Conservation (phyloP, 2,888 invertebrate genomes). For the Plemyria rubiginata region DNA sequence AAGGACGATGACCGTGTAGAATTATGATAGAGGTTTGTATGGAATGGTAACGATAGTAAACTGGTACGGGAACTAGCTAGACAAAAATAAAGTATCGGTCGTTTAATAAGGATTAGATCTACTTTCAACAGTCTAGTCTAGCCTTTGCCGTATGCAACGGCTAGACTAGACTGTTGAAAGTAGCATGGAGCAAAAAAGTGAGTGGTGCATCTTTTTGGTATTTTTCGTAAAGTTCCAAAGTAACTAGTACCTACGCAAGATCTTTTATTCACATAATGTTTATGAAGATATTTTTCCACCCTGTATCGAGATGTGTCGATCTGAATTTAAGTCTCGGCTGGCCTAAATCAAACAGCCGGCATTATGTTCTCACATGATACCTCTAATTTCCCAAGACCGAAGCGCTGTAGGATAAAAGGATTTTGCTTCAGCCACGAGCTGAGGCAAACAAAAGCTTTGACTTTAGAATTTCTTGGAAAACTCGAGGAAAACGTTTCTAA, state of each 20-base stretch:
- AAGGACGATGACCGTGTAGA: slow-evolving; percentile 33
- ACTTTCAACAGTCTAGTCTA: too few relatives aligned
- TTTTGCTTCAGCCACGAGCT: slow-evolving; percentile 20
- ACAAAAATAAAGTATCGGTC: neutral
- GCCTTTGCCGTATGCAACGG: too few relatives aligned
- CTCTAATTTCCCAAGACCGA: slow-evolving; percentile 51
- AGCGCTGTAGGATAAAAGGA: slow-evolving; percentile 33
- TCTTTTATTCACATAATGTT: slow-evolving; percentile 42
- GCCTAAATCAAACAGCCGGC: slow-evolving; percentile 54
- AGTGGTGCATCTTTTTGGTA: neutral
- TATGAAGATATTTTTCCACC: slow-evolving; percentile 56
- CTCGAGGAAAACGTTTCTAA: slow-evolving; percentile 7
- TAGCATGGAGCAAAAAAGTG: too few relatives aligned
- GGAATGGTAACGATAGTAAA: slow-evolving; percentile 9
- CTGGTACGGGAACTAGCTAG: neutral
- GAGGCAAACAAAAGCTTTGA: slow-evolving; percentile 23
- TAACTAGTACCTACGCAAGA: neutral
- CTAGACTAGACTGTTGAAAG: too few relatives aligned
- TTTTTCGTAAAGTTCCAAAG: neutral
- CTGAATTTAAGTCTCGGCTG: slow-evolving; percentile 59
- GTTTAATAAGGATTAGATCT: too few relatives aligned
- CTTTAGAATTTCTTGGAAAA: slow-evolving; percentile 21
- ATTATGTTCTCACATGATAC: slow-evolving; percentile 41
- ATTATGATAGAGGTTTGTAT: neutral
- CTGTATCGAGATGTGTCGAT: slow-evolving; percentile 50